Evolutionary conservation across 2,888 invertebrate genomes (phyloP).

Genomic region (Galerucella calmariensis): DNA sequence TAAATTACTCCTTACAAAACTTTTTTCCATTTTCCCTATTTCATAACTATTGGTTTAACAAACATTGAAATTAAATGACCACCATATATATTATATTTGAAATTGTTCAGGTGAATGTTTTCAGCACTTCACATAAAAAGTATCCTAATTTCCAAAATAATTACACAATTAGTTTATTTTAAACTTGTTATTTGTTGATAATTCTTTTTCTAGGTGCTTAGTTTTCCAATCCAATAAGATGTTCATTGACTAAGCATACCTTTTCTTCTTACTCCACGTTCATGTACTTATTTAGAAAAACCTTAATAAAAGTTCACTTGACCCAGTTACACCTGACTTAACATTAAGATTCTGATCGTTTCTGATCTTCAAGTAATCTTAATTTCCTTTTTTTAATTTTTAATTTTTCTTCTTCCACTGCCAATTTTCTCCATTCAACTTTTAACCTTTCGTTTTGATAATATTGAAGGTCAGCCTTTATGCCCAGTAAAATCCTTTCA

Average conservation of each 20-base stretch:
- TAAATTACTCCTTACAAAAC: too few relatives aligned
- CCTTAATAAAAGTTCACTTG: neutral
- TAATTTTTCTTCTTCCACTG: conserved; percentile 29
- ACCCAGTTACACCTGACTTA: neutral
- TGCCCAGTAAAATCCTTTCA: conserved; percentile 18
- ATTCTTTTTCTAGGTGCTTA: too few relatives aligned
- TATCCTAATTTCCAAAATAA: too few relatives aligned
- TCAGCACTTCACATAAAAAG: too few relatives aligned
- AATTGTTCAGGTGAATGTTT: too few relatives aligned
- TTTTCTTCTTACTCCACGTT: neutral
- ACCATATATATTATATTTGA: too few relatives aligned
- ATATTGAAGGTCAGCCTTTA: conserved; percentile 27
- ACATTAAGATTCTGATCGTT: conserved; percentile 4
- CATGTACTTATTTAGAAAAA: neutral
- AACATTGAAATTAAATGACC: too few relatives aligned
- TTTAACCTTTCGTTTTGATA: conserved; percentile 31
- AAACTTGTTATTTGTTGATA: too few relatives aligned
- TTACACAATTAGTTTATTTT: too few relatives aligned
- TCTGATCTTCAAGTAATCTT: conserved; percentile 18
- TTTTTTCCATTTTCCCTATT: too few relatives aligned
- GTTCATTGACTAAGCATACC: neutral
- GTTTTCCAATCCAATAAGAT: too few relatives aligned
- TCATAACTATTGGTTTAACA: too few relatives aligned
- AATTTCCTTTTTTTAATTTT: conserved; percentile 16
- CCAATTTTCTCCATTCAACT: conserved; percentile 26